These are phyloP conservation scores for Thymelicus sylvestris DNA, from an alignment of 2,888 invertebrate genomes.

Conservation along the genomic window DNA sequence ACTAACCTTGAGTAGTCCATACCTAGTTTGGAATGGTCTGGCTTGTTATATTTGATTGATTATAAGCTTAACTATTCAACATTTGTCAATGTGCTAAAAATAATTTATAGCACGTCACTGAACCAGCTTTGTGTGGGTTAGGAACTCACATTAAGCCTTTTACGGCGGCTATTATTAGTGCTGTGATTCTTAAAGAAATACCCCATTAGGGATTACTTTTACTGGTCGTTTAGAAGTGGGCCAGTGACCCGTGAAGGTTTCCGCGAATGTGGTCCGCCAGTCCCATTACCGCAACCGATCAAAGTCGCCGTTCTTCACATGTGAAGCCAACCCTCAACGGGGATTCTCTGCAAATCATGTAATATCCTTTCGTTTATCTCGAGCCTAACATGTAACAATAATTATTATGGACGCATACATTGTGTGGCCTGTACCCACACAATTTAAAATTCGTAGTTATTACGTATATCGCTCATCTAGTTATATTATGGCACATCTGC, in stretches of 20 bases:
- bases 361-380: slow-evolving; percentile 54
- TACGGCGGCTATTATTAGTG: slow-evolving; percentile 18
- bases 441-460: too few species aligned
- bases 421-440: too few species aligned
- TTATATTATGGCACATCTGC: too few species aligned
- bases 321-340: slow-evolving; percentile 48
- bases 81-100: not conserved
- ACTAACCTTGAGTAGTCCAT: not conserved
- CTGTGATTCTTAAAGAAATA: slow-evolving; percentile 56
- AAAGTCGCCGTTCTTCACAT: slow-evolving; percentile 64
- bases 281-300: slow-evolving; percentile 69
- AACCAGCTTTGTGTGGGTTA: slow-evolving; percentile 6
- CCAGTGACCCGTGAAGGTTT: slow-evolving; percentile 81
- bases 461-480: too few species aligned
- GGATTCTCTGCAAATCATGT: slow-evolving; percentile 61
- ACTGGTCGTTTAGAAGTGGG: slow-evolving; percentile 68
- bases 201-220: slow-evolving; percentile 63
- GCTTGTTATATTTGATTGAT: slow-evolving; percentile 11
- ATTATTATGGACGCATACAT: slow-evolving; percentile 4
- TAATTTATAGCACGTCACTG: slow-evolving; percentile 1
- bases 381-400: slow-evolving; percentile 39
- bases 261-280: slow-evolving; percentile 69
- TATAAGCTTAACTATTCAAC: slow-evolving; percentile 9
- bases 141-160: slow-evolving; percentile 9
- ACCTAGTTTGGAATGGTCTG: not conserved